Base-by-base conservation (phyloP, 2,888 invertebrate species). In the Brachyptera risi region DNA sequence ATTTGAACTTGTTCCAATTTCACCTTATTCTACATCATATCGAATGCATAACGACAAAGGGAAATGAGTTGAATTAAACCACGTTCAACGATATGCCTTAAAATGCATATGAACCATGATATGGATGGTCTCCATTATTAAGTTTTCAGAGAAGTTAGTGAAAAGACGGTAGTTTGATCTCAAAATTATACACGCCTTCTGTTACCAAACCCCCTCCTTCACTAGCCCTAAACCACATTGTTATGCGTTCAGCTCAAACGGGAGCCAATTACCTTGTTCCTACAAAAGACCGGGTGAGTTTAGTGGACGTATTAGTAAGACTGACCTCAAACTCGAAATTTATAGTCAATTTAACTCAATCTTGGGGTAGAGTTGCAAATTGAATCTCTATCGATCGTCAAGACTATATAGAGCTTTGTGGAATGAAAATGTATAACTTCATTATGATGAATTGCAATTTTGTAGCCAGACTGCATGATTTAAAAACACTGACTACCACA, bases 301-400 rank as follows among this genome's bases (percentile, higher is more conserved):
- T 54, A 54, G 35, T 23, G 37, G 37, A 54, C 37, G 54, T 54
- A 54, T 54, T 54, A n/a, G n/a, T n/a, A 44, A 31, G 54, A 19
- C 54, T 47, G 54, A 54, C 54, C 54, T 54, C 54, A 54, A 54
- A 54, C 54, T 54, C 19, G n/a, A 54, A 54, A 54, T 54, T 54
- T 54, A 54, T 54, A 54, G 54, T 54, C 54, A 54, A 54, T 54
- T 54, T 54, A 54, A 54, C 54, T 38, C 35, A 31, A 31, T 51
- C 24, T 51, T n/a, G 50, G 50, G 42, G 42, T 42, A 27, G 4
- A 31, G 54, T 54, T 54, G 19, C 21, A 35, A 54, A 54, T 54
- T 54, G 54, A 54, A 54, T 54, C 37, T 13, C 7, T 54, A 54
- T 54, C 37, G 54, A 54, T 54, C 54, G 11, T 13, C 1, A 11